These are phyloP conservation scores for Leptarthrus brevirostris DNA, from an alignment of 2,888 invertebrate species.

Conservation along the genomic window DNA sequence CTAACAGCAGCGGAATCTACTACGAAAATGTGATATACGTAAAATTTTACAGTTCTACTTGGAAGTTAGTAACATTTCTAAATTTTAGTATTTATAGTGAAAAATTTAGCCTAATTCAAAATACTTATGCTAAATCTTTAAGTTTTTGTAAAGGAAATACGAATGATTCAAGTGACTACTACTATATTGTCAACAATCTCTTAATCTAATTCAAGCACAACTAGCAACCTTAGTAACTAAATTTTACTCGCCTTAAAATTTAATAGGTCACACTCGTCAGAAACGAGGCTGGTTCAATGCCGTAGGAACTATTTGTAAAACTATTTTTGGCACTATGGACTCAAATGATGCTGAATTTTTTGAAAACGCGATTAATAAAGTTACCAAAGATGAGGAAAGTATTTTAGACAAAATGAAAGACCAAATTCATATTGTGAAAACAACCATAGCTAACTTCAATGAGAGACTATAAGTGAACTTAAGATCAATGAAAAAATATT, in stretches of 20 bases:
- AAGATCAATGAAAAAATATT: conserved; percentile 53
- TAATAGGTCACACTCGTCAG: neutral
- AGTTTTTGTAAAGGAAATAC: neutral
- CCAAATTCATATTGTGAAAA: conserved; percentile 54
- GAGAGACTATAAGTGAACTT: conserved; percentile 52
- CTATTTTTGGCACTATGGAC: conserved; percentile 44
- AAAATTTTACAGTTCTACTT: conserved; percentile 45
- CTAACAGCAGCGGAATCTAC: conserved; percentile 50
- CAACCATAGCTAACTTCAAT: conserved; percentile 55
- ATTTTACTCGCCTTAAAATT: conserved; percentile 13
- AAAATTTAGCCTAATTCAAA: conserved; percentile 26
- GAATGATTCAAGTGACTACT: neutral
- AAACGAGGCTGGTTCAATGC: conserved; percentile 36
- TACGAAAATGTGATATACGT: conserved; percentile 49
- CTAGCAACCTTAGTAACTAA: conserved; percentile 23
- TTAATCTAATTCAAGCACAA: conserved; percentile 31
- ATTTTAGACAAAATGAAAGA: conserved; percentile 52
- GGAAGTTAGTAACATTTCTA: conserved; percentile 35
- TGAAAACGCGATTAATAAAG: conserved; percentile 52
- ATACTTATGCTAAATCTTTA: conserved; percentile 10
- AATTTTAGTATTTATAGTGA: conserved; percentile 21
- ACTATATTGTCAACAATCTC: conserved; percentile 35
- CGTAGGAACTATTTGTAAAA: conserved; percentile 42
- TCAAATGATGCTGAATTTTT: conserved; percentile 52
- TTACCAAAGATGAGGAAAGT: conserved; percentile 52